Evolutionary conservation across 2,113 vertebrate species (phyloP), one percentile per base, ranked within the genome.

Genomic region (Limanda limanda): DNA sequence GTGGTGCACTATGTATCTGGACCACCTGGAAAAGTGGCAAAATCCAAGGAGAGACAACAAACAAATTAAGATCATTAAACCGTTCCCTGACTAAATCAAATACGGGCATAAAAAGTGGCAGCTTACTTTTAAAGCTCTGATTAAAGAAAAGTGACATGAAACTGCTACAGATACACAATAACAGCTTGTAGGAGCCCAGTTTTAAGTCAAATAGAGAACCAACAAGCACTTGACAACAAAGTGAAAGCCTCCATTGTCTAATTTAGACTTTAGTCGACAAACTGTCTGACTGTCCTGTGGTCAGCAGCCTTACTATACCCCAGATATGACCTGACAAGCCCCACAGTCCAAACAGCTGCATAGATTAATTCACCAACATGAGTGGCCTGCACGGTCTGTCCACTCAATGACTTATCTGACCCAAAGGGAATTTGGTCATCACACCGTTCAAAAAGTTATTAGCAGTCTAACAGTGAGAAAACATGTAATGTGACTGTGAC

Each of bases 1-100:
- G 37, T 61, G 72, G 61, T n/a, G 57, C 47, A 74, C 47, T 25
- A n/a, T 23, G 27, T n/a, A 61, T 74, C 67, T 27, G 61, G 60
- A 59, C 23, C 56, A 74, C 70, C 51, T 13, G 24, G 25, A 71
- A 65, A 64, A 71, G 2, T 2, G 14, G 4, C 23, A 4, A n/a
- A 63, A 60, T 48, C 27, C 40, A 17, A 42, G 10, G 25, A 10
- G 58, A 73, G 63, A 56, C 62, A 58, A 48, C 25, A 24, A 8
- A 13, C 27, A 64, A 71, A 3, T 13, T 21, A 18, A 45, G 10
- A 17, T 78, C 8, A 31, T 48, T 27, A 45, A 25, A 66, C 3
- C 2, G 3, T 31, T 66, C 31, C 23, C 13, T 31, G 31, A 31
- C 31, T 31, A 7, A 31, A 31, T 31, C 31, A 31, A 7, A 31